Evolutionary conservation across 2,113 vertebrate species (phyloP).

Genomic region (Esox niger): DNA sequence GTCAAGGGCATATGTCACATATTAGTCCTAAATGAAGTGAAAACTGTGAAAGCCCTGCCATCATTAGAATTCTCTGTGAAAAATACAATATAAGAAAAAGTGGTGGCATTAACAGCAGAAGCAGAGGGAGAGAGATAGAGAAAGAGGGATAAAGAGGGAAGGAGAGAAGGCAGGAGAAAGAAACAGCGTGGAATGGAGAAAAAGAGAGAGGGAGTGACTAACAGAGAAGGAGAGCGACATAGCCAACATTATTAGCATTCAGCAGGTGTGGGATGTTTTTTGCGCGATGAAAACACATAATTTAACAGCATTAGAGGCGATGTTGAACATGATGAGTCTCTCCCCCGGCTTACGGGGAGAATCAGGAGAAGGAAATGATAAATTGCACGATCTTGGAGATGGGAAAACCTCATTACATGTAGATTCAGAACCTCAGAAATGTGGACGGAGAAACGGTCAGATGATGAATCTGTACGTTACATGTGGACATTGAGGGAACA

Average conservation of each 20-base stretch:
- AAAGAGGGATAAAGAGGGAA: conserved; percentile 2
- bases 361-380: conserved; percentile 19
- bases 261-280: conserved; percentile 28
- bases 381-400: conserved; percentile 32
- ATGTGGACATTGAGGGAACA: too few relatives aligned
- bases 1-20: conserved; percentile 64
- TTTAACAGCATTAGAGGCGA: conserved; percentile 47
- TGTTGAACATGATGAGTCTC: conserved; percentile 55
- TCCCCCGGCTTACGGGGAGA: conserved; percentile 36
- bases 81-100: conserved; percentile 30
- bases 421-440: too few relatives aligned
- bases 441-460: too few relatives aligned
- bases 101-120: conserved; percentile 12
- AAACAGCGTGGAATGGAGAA: conserved; percentile 12
- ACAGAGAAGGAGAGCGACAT: conserved; percentile 47
- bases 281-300: conserved; percentile 39
- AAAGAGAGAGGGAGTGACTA: conserved; percentile 27
- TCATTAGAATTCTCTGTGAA: conserved; percentile 60
- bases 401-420: too few relatives aligned
- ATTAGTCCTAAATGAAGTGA: conserved; percentile 68
- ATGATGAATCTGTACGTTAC: neutral
- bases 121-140: conserved; percentile 7
- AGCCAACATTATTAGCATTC: conserved; percentile 55
- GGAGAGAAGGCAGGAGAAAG: conserved; percentile 29
- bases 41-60: conserved; percentile 64